phyloP scores from a whole-genome alignment of 2,113 vertebrate genomes.

The Pachycephala philippinensis region DNA sequence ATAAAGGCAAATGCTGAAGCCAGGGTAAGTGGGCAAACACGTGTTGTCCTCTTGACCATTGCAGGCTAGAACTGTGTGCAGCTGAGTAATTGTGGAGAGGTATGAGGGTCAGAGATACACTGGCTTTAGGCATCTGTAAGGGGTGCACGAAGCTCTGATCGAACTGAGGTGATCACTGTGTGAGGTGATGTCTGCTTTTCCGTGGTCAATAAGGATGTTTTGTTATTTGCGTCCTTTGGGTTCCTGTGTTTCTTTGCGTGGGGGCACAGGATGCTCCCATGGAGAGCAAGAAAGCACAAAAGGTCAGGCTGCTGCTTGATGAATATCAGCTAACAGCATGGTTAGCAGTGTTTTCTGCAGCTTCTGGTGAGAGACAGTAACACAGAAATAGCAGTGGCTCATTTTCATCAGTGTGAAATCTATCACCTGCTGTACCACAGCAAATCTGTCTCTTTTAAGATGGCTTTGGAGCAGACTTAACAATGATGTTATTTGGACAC shows the following conservation, averaged over 20 bases:
- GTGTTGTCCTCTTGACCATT: constrained; percentile 30
- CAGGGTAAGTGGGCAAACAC: neutral
- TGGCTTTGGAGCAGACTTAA: neutral
- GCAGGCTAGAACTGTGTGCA: neutral
- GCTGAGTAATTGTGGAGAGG: neutral
- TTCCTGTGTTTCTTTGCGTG: neutral
- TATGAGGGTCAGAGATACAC: neutral
- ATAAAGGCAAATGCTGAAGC: constrained; percentile 34
- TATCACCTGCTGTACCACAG: neutral
- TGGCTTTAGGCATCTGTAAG: neutral
- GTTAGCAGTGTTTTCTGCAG: neutral
- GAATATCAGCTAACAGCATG: neutral
- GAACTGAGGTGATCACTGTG: neutral
- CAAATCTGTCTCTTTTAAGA: neutral
- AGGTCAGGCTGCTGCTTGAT: neutral
- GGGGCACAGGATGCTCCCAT: neutral
- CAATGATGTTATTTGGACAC: neutral
- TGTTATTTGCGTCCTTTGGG: neutral
- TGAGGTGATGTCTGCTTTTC: neutral
- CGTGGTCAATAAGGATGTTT: neutral
- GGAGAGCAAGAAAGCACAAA: neutral
- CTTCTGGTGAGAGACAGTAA: neutral
- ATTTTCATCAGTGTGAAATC: neutral
- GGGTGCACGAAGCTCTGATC: constrained; percentile 18
- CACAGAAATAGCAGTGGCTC: neutral